Base-by-base conservation (phyloP, 1,140 invertebrate species). In the Wiebesia pumilae region DNA sequence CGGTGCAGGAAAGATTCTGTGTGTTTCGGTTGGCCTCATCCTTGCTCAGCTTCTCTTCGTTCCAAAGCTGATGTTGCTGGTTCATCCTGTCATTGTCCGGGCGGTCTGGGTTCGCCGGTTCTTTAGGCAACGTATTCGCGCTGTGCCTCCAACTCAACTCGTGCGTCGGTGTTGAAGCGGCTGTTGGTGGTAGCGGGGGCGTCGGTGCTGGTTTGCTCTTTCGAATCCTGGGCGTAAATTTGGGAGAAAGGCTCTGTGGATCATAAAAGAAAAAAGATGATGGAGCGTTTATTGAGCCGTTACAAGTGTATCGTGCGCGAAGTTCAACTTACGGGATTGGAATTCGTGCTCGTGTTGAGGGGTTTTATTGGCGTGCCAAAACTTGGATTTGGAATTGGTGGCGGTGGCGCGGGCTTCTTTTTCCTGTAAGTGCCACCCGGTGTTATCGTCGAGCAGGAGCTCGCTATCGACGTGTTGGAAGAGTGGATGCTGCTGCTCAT, bases 381-480 rank as follows among this genome's bases (percentile, higher is more conserved):
- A 80, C 85, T 77, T 27, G 92, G 92, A 89, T 88, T 90, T 19
- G 47, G 85, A 87, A 91, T 94, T 3, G 96, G 96, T 3, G 96
- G 96, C 80, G 96, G 96, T 1, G 96, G 96, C 6, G 96, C 96
- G 3, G 94, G 95, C 85, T 96, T 95, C 90, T 96, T 96, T 89
- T 96, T 97, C 67, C 95, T 90, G 82, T 91, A 92, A 81, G 91
- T 92, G 75, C 91, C 90, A 62, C 92, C 90, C 47, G 89, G 90
- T 51, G 91, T 92, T 62, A 90, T 89, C 4, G 89, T 86, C 10
- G 91, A 93, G 83, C 91, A 91, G 24, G 90, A 90, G 87, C 93
- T 94, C 24, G 89, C 90, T 87, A 93, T 88, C 1, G 91, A 94
- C 80, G 90, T 92, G 71, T 91, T 93, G 4, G 93, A 93, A 16